Conservation (phyloP, 2,888 invertebrate genomes). For the Didymodactylos carnosus region DNA sequence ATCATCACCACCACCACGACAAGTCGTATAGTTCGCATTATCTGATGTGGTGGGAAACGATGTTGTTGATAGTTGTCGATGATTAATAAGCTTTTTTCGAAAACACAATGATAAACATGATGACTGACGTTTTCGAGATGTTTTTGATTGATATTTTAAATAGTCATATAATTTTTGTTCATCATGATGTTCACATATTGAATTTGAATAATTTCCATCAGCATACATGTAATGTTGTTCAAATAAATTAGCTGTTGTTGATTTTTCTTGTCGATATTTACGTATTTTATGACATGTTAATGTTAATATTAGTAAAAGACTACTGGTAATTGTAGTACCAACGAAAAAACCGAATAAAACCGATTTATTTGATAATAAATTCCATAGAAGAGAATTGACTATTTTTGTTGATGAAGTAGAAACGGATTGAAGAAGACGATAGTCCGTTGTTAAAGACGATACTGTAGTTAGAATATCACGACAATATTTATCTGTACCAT, state of each 20-base stretch:
- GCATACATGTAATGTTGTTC: not conserved
- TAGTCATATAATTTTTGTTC: not conserved
- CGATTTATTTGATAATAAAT: not conserved
- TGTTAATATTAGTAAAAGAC: not conserved
- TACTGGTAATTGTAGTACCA: not conserved
- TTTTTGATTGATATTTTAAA: not conserved
- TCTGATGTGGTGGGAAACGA: not conserved
- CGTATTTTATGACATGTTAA: not conserved
- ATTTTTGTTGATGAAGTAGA: no score
- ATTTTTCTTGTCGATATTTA: not conserved
- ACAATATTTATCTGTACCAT: not conserved
- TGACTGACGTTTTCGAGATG: not conserved
- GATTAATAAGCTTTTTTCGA: not conserved
- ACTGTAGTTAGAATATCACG: not conserved
- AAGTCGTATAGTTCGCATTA: no score
- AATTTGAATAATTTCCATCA: not conserved
- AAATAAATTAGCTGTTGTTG: not conserved
- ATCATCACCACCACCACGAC: no score
- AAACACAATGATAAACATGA: not conserved
- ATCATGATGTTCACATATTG: not conserved
- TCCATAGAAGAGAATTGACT: not conserved
- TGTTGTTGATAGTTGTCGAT: not conserved
- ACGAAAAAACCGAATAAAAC: not conserved
- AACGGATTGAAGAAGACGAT: no score
- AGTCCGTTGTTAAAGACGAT: not conserved